phyloP scores from a whole-genome alignment of 2,797 vertebrate genomes.

The Buceros bicornis region DNA sequence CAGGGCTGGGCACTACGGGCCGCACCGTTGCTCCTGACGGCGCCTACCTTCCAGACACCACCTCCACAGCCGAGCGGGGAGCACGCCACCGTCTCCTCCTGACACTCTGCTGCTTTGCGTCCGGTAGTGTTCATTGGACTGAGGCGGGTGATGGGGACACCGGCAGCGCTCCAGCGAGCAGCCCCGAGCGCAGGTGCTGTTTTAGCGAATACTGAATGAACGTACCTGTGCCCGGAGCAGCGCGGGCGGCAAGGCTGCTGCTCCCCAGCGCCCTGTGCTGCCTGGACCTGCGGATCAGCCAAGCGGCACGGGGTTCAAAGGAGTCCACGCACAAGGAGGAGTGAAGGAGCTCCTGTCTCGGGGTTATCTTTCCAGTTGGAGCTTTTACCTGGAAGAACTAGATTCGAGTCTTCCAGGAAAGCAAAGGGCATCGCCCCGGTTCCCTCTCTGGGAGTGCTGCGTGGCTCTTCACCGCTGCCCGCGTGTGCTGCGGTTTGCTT shows the following conservation, averaged over 20 bases:
- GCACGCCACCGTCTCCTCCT: neutral
- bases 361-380: neutral
- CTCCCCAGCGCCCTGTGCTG: neutral
- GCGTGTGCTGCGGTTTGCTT: fast-evolving
- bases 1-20: neutral
- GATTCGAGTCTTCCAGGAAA: neutral
- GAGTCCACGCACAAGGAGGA: neutral
- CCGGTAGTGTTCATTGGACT: neutral
- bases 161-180: neutral
- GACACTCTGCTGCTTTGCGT: neutral
- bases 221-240: neutral
- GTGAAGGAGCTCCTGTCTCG: neutral
- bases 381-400: neutral
- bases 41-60: neutral
- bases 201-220: neutral
- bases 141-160: neutral
- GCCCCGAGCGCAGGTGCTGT: neutral
- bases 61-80: neutral
- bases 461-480: neutral
- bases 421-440: neutral
- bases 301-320: neutral
- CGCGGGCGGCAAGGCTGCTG: neutral
- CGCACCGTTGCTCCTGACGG: neutral
- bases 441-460: neutral
- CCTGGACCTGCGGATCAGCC: neutral